Conservation (phyloP, 2,888 invertebrate species). For the Alentia gelatinosa region DNA sequence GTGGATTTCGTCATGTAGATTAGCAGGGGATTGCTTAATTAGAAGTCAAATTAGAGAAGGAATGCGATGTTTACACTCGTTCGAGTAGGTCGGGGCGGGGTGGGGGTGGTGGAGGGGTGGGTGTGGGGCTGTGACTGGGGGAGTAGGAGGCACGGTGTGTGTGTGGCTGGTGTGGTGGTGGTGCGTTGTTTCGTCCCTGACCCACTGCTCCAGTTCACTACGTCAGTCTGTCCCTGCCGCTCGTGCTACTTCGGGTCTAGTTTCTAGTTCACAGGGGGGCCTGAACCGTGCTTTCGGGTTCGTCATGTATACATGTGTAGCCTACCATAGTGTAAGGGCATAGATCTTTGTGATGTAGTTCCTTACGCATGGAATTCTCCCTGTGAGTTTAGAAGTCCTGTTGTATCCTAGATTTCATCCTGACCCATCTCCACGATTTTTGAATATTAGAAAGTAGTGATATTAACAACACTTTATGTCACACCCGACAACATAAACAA, state of each 20-base stretch:
- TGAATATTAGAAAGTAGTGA: too few relatives aligned
- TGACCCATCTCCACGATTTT: too few relatives aligned
- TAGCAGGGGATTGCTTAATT: too few relatives aligned
- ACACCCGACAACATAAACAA: too few relatives aligned
- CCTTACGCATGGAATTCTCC: too few relatives aligned
- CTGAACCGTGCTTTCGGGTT: not conserved
- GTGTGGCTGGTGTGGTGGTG: not conserved
- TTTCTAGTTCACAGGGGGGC: not conserved
- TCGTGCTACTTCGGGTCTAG: not conserved
- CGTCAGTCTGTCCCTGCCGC: not conserved
- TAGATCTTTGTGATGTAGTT: too few relatives aligned
- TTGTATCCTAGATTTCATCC: too few relatives aligned
- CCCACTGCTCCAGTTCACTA: conserved; percentile 40
- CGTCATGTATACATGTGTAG: not conserved
- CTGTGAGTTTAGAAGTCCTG: too few relatives aligned
- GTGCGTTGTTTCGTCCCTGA: not conserved
- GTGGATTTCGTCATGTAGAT: too few relatives aligned
- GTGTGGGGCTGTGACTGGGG: not conserved
- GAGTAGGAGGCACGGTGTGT: not conserved
- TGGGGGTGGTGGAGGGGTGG: not conserved
- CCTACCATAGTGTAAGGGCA: too few relatives aligned
- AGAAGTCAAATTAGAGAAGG: not conserved
- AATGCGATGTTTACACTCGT: not conserved
- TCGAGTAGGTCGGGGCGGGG: not conserved
- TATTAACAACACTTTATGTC: too few relatives aligned